Evolutionary conservation across 2,113 vertebrate species (phyloP).

Genomic region (Pomatorhinus ruficollis): DNA sequence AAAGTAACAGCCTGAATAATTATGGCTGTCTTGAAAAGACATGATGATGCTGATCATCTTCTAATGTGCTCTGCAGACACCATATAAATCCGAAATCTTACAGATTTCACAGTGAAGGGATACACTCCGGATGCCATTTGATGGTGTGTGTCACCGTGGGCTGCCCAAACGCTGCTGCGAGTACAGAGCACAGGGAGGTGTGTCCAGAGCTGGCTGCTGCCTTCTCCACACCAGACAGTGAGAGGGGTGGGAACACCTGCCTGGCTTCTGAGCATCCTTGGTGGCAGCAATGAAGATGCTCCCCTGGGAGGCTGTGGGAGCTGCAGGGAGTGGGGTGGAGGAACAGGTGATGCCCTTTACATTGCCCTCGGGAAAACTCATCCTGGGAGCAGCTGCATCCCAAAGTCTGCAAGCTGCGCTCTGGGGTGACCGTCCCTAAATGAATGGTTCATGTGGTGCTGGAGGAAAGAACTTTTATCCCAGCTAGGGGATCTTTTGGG

Average conservation of each 20-base stretch:
- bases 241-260: neutral
- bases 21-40: constrained; percentile 10
- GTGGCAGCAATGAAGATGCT: neutral
- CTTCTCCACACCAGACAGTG: accelerated
- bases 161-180: neutral
- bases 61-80: constrained; percentile 45
- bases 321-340: neutral
- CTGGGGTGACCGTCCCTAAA: accelerated
- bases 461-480: neutral
- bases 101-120: neutral
- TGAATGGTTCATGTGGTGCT: accelerated
- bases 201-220: neutral
- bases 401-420: neutral
- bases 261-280: neutral
- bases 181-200: neutral
- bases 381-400: neutral
- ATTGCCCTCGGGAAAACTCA: neutral
- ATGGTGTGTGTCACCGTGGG: neutral
- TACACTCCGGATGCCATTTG: neutral
- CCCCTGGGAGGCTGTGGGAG: accelerated
- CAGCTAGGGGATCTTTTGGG: neutral
- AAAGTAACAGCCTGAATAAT: constrained; percentile 13
- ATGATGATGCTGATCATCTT: neutral
- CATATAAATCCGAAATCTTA: constrained; percentile 12
- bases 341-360: neutral